Percentiles rank a stretch among this genome's conserved stretches.
Evolutionary conservation across 2,113 vertebrate species (phyloP).

Genomic region (Cyprinodon variegatus): DNA sequence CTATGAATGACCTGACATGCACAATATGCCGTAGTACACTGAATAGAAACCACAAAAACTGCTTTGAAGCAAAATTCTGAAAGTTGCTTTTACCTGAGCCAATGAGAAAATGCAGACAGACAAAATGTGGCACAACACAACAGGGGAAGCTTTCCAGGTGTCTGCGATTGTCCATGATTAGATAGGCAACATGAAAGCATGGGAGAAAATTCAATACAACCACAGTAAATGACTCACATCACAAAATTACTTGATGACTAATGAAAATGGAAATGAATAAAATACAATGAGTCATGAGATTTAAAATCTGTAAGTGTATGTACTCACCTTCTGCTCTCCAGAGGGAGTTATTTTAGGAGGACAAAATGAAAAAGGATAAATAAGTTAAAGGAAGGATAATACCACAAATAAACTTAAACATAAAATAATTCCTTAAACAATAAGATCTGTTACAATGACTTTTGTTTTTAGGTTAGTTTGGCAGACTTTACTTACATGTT

Average conservation of each 20-base stretch:
- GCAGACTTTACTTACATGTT: slow-evolving; percentile 86
- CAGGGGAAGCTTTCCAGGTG: slow-evolving; percentile 27
- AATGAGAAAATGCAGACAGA: slow-evolving; percentile 45
- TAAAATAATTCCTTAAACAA: not conserved
- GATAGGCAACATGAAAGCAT: slow-evolving; percentile 46
- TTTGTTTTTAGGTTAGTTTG: no score
- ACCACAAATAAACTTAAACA: not conserved
- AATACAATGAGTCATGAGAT: slow-evolving; percentile 13
- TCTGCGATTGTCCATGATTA: slow-evolving; percentile 46
- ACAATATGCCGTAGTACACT: slow-evolving; percentile 25
- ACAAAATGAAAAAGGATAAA: slow-evolving; percentile 4
- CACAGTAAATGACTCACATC: slow-evolving; percentile 26
- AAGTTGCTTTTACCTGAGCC: slow-evolving; percentile 58
- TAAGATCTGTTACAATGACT: not conserved
- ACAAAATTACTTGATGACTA: slow-evolving; percentile 17
- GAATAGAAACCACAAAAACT: slow-evolving; percentile 52
- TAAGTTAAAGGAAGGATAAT: not conserved
- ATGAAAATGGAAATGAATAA: slow-evolving; percentile 35
- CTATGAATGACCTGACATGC: slow-evolving; percentile 28
- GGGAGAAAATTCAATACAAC: slow-evolving; percentile 47
- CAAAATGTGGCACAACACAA: slow-evolving; percentile 47
- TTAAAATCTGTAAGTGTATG: not conserved
- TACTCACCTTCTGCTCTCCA: slow-evolving; percentile 72
- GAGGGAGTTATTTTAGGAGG: slow-evolving; percentile 24
- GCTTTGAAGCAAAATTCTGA: slow-evolving; percentile 57